These are phyloP conservation scores for Caenorhabditis briggsae DNA, from an alignment of 1,140 invertebrate species.

Conservation along the genomic window DNA sequence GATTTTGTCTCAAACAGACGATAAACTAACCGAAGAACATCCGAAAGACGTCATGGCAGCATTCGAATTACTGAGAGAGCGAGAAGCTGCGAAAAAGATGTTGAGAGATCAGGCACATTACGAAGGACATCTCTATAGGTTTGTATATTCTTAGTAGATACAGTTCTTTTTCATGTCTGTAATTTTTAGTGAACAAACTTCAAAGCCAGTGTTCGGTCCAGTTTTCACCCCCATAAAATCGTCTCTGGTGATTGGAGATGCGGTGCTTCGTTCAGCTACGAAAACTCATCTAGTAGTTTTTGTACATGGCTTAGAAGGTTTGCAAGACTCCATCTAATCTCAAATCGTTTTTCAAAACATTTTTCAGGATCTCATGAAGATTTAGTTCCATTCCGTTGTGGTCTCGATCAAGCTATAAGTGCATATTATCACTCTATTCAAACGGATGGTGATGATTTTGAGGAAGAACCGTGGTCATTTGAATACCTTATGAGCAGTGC, in stretches of 20 bases:
- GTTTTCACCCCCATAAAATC: constrained; percentile 18
- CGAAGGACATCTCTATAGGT: constrained; percentile 60
- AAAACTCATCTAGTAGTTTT: constrained; percentile 54
- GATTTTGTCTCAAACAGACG: neutral
- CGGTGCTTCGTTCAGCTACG: neutral
- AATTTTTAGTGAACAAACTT: constrained; percentile 47
- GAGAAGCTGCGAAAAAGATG: constrained; percentile 49
- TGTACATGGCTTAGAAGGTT: constrained; percentile 59
- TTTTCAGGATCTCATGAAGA: constrained; percentile 54
- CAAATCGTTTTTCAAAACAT: no score
- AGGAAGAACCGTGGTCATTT: constrained; percentile 12
- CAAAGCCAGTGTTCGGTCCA: neutral
- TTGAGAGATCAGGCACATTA: constrained; percentile 18
- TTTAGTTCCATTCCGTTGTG: constrained; percentile 38
- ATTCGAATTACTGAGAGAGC: constrained; percentile 40
- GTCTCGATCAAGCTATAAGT: constrained; percentile 24
- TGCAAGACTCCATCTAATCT: neutral
- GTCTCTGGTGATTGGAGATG: constrained; percentile 6
- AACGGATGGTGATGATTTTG: constrained; percentile 3
- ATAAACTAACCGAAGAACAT: constrained; percentile 21
- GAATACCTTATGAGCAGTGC: constrained; percentile 56
- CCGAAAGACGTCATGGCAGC: constrained; percentile 38
- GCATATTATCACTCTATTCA: constrained; percentile 28
- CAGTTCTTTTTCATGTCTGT: neutral
- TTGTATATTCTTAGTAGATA: neutral